Conservation (phyloP, 2,888 invertebrate species). For the Caenorhabditis becei region DNA sequence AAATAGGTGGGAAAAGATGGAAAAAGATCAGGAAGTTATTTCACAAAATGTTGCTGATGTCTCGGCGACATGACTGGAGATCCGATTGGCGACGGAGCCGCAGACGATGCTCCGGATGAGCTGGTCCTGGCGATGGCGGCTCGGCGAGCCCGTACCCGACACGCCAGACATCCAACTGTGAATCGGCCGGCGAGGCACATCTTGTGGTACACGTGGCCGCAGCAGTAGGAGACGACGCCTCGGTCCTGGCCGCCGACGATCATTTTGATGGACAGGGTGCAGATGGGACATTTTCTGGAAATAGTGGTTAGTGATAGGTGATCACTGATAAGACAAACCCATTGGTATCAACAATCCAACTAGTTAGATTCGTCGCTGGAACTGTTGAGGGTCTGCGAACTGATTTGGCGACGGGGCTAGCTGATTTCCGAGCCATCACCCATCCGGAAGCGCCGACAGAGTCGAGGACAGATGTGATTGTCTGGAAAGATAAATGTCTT, state of each 20-base stretch:
- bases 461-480: slow-evolving; percentile 37
- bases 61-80: slow-evolving; percentile 30
- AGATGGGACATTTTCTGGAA: slow-evolving; percentile 69
- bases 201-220: slow-evolving; percentile 70
- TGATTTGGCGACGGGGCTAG: not conserved
- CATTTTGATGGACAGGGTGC: slow-evolving; percentile 64
- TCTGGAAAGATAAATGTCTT: slow-evolving; percentile 36
- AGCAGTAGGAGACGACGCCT: slow-evolving; percentile 54
- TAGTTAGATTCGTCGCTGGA: slow-evolving; percentile 18
- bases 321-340: slow-evolving; percentile 30
- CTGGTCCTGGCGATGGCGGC: slow-evolving; percentile 29
- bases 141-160: slow-evolving; percentile 62
- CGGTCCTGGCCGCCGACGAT: slow-evolving; percentile 59
- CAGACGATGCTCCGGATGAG: slow-evolving; percentile 31
- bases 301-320: not conserved
- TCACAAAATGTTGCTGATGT: slow-evolving; percentile 16
- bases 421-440: slow-evolving; percentile 20
- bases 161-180: slow-evolving; percentile 61
- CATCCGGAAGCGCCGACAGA: slow-evolving; percentile 51
- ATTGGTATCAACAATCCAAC: slow-evolving; percentile 67
- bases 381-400: not conserved
- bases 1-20: slow-evolving; percentile 11
- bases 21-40: not conserved
- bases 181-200: slow-evolving; percentile 60
- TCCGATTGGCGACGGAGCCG: slow-evolving; percentile 18